Evolutionary conservation across 92 coral and sea anemone species (phyloP), one percentile per base, ranked within the genome.

Genomic region (Siderastrea radians): DNA sequence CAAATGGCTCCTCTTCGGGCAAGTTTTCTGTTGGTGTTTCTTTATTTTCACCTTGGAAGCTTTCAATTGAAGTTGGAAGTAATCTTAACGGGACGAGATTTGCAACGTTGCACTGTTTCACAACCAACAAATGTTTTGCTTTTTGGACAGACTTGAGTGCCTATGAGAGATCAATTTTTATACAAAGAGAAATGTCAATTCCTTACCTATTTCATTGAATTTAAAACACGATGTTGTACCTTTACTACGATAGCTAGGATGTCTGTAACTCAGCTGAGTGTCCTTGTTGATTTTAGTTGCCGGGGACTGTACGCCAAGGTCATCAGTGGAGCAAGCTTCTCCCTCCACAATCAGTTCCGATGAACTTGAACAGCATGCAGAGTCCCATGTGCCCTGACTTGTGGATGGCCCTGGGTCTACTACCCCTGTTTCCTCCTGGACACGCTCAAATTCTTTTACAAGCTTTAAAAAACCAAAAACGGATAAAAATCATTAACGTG

Each of bases 81-180:
- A 72, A 72, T 72, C 4, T 2, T 7, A 72, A 45, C 17, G 76
- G 76, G 26, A 50, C 49, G 3, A 44, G 76, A 45, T 72, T 10
- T 72, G 15, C 74, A 9, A 16, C 16, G 15, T 68, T 68, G 74
- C 74, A 68, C 74, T 68, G 74, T 68, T 6, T 43, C 74, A 48
- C 48, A 48, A 68, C 43, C 76, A 72, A 47, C 53, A 51, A 19
- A 12, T 43, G 52, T n/a, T 47, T 72, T 72, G 51, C 4, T 38
- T 72, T 10, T 51, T 6, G 16, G 68, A 63, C 38, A 15, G 4
- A 47, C n/a, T 72, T 72, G 55, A 38, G 76, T 72, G 10, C 76
- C 76, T 72, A 50, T 45, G 1, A 45, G 9, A 11, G n/a, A 72
- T 7, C 13, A 47, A 72, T 15, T 47, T 72, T 47, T 6, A 72